Base-by-base conservation (phyloP, 2,113 vertebrate genomes). In the Orthonyx spaldingii region DNA sequence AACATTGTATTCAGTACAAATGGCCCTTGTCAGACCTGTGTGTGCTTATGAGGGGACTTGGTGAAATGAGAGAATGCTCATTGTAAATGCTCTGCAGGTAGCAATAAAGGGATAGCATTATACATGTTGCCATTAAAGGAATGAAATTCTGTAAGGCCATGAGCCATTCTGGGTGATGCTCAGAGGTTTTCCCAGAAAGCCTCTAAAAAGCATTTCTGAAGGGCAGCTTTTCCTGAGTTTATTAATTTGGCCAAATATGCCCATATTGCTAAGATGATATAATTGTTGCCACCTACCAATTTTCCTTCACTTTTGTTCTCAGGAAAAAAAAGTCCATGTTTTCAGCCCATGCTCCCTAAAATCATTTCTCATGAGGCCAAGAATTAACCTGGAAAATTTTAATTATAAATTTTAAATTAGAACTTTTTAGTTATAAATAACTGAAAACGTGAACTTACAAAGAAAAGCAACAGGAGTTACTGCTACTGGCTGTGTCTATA, bases 351-450 rank as follows among this genome's bases (percentile, higher is more conserved):
- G 6, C 9, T 92, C 41, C 50, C 49, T 78, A 57, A 68, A 94
- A 47, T 71, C 64, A 44, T 82, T 87, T 84, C 80, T 74, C 42
- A 19, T 6, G 83, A 93, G 88, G 47, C 66, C 26, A 66, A 77
- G 64, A 94, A 70, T 70, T 83, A 91, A 90, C 49, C 64, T 87
- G 56, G 72, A 90, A 90, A 84, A 28, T 60, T 93, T 87, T 81
- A 93, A 93, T 96, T 93, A 90, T 30, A 78, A 50, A 68, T 81
- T 83, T 84, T 47, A 74, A 90, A 86, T 92, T 74, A 85, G 46
- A 85, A 61, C 14, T 66, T 24, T 86, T 94, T 84, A 68, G 71
- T 77, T 89, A 86, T 42, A 81, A 78, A 74, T 74, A 86, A 86
- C 41, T 39, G 39, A 32, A 92, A 91, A 17, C 1, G 1, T 52